Conservation (phyloP, 2,113 vertebrate species). For the Aleadryas rufinucha region DNA sequence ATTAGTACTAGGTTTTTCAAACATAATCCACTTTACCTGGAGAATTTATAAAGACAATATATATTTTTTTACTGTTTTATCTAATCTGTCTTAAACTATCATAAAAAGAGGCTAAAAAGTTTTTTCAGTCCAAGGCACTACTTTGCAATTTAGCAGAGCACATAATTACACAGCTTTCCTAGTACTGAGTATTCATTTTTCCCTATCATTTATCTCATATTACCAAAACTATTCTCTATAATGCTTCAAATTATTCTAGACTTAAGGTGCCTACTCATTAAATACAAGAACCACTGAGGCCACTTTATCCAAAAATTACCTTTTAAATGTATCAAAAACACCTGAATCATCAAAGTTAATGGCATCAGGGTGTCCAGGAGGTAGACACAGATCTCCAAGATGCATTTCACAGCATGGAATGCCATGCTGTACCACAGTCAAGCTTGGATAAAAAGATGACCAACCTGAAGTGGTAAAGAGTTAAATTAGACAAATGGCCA, state of each 20-base stretch:
- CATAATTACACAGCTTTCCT: neutral
- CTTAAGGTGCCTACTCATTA: constrained; percentile 39
- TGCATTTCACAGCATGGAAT: constrained; percentile 98
- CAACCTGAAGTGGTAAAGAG: constrained; percentile 82
- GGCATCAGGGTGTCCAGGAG: constrained; percentile 96
- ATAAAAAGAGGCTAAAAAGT: neutral
- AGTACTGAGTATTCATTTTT: neutral
- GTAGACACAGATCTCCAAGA: constrained; percentile 94
- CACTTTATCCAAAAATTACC: constrained; percentile 78
- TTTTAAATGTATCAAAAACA: constrained; percentile 99
- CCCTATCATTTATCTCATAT: neutral
- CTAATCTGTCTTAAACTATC: neutral
- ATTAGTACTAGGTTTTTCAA: neutral
- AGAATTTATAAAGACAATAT: neutral
- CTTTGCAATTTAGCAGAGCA: neutral
- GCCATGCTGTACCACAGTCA: constrained; percentile 98
- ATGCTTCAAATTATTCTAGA: neutral
- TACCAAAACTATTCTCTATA: neutral
- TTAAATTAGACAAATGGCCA: constrained; percentile 49
- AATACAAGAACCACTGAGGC: constrained; percentile 48
- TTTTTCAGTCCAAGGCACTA: neutral
- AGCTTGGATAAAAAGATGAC: constrained; percentile 98
- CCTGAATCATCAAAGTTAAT: constrained; percentile 99
- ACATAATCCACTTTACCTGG: neutral
- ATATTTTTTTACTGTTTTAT: neutral